phyloP scores from a whole-genome alignment of 2,797 vertebrate species.

The Steatocranus sp. region DNA sequence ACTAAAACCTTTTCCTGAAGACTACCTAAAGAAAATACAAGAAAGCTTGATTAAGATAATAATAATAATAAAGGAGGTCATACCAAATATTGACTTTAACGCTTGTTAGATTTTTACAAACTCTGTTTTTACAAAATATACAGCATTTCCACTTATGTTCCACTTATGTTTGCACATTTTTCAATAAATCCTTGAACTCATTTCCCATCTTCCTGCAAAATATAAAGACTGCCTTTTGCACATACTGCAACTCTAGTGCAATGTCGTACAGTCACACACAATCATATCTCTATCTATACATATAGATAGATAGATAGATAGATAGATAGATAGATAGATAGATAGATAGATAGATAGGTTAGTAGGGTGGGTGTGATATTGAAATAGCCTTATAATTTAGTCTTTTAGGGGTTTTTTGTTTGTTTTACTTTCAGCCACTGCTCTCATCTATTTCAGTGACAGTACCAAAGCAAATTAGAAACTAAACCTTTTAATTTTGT shows the following conservation, averaged over 20 bases:
- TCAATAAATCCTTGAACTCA: too few relatives aligned
- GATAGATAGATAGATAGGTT: too few relatives aligned
- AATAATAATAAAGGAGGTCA: background rate
- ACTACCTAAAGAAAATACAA: background rate
- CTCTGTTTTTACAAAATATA: too few relatives aligned
- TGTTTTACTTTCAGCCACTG: background rate
- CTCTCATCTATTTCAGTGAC: background rate
- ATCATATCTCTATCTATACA: background rate
- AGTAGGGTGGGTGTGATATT: background rate
- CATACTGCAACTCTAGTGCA: too few relatives aligned
- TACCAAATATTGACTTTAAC: background rate
- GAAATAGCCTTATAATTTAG: background rate
- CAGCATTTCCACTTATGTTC: too few relatives aligned
- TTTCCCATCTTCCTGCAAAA: too few relatives aligned
- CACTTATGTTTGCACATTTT: too few relatives aligned
- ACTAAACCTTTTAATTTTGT: background rate
- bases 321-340: too few relatives aligned
- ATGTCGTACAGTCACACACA: background rate
- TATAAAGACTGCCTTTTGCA: too few relatives aligned
- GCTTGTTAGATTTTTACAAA: too few relatives aligned
- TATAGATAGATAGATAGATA: background rate
- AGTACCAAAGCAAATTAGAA: background rate
- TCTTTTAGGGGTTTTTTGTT: accelerated
- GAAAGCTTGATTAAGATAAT: background rate
- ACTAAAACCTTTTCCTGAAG: background rate